These are phyloP conservation scores for Orussus abietinus DNA, from an alignment of 1,140 invertebrate genomes.

Conservation along the genomic window DNA sequence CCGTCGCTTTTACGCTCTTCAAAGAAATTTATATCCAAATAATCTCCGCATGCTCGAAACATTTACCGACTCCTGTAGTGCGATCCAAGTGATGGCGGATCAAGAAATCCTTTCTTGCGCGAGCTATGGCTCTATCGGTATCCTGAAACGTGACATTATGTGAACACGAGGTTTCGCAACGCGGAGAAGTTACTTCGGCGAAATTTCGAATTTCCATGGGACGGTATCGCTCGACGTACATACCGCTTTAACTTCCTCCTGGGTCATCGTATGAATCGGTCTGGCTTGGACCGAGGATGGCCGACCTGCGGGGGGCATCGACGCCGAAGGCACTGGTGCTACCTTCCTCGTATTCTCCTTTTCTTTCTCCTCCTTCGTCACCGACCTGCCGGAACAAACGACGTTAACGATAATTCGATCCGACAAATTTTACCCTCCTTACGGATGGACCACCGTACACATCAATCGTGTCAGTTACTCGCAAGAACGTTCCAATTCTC, in stretches of 20 bases:
- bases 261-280: slow-evolving; percentile 40
- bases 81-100: slow-evolving; percentile 69
- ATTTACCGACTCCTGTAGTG: slow-evolving; percentile 63
- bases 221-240: no score
- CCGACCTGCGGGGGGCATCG: slow-evolving; percentile 42
- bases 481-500: no score
- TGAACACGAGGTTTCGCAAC: not conserved
- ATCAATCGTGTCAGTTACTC: no score
- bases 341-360: slow-evolving; percentile 77
- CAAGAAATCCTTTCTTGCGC: slow-evolving; percentile 55
- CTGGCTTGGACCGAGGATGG: slow-evolving; percentile 48
- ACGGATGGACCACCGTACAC: no score
- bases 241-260: slow-evolving; percentile 45
- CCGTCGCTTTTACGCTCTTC: no score
- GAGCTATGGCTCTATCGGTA: slow-evolving; percentile 51
- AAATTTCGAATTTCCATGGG: no score
- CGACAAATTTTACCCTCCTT: no score
- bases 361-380: slow-evolving; percentile 83
- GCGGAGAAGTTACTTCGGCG: no score
- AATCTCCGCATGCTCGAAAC: not conserved
- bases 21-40: not conserved
- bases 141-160: slow-evolving; percentile 33
- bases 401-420: not conserved
- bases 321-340: slow-evolving; percentile 37
- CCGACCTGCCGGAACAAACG: slow-evolving; percentile 54